A percentile compares a stretch with the other conserved stretches of the same genome.
Evolutionary conservation across 2,888 invertebrate species (phyloP).

Genomic region (Sarcophaga rosellei): DNA sequence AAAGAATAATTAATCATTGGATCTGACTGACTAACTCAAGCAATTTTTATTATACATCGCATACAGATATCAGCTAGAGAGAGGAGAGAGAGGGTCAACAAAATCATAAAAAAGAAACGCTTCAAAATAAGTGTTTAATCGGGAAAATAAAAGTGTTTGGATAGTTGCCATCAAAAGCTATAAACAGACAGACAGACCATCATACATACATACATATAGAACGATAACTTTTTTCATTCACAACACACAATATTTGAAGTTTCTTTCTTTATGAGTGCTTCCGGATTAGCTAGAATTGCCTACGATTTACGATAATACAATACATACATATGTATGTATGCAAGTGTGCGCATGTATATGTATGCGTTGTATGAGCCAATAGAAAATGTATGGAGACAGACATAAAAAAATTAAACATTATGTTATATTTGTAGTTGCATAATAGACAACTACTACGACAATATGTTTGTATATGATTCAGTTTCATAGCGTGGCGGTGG

Average conservation of each 20-base stretch:
- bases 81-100: not conserved
- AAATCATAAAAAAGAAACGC: not conserved
- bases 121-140: slow-evolving; percentile 8
- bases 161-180: slow-evolving; percentile 34
- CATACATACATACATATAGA: not conserved
- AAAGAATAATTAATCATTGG: slow-evolving; percentile 49
- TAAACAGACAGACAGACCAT: slow-evolving; percentile 1
- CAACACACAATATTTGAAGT: not conserved
- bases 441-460: not conserved
- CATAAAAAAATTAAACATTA: not conserved
- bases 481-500: not conserved
- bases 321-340: not conserved
- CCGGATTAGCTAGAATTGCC: slow-evolving; percentile 62
- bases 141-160: slow-evolving; percentile 1
- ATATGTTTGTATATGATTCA: not conserved
- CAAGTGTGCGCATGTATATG: not conserved
- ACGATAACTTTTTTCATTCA: not conserved
- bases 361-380: not conserved
- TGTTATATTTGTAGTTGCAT: not conserved
- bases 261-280: slow-evolving; percentile 54
- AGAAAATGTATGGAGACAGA: not conserved
- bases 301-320: not conserved
- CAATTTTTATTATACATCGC: slow-evolving; percentile 17
- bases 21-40: slow-evolving; percentile 13
- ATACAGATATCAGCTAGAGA: not conserved